A percentile compares a stretch with the other conserved stretches of the same genome.
Evolutionary conservation across 2,113 vertebrate species (phyloP).

Genomic region (Noturus placidus): DNA sequence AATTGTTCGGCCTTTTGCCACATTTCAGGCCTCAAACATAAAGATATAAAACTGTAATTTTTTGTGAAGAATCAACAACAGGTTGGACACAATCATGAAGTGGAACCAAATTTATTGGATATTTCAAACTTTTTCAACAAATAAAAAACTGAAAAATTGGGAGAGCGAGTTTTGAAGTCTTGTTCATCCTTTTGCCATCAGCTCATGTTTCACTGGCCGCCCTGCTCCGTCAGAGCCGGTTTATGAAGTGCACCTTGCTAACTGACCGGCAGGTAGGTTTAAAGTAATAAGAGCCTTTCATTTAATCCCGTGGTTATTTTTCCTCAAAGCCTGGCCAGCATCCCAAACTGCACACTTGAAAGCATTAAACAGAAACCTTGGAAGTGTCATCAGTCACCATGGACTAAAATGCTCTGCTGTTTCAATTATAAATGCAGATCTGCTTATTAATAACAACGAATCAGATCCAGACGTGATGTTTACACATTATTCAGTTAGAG

Average conservation of each 20-base stretch:
- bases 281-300: constrained; percentile 66
- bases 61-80: too few relatives aligned
- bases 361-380: constrained; percentile 65
- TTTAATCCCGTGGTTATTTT: constrained; percentile 65
- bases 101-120: too few relatives aligned
- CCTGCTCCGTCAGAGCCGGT: not conserved
- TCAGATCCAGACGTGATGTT: not conserved
- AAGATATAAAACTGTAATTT: too few relatives aligned
- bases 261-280: constrained; percentile 54
- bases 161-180: constrained; percentile 14
- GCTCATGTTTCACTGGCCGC: not conserved
- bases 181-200: not conserved
- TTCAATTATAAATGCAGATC: not conserved
- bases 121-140: too few relatives aligned
- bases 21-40: too few relatives aligned
- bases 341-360: constrained; percentile 56
- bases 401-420: constrained; percentile 9
- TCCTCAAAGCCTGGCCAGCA: constrained; percentile 47
- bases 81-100: too few relatives aligned
- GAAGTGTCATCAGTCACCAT: constrained; percentile 59
- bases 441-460: constrained; percentile 15
- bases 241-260: constrained; percentile 57
- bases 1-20: too few relatives aligned
- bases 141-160: too few relatives aligned
- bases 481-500: not conserved